Base-by-base conservation (phyloP, 2,797 vertebrate species). In the Leptoclinus maculatus region DNA sequence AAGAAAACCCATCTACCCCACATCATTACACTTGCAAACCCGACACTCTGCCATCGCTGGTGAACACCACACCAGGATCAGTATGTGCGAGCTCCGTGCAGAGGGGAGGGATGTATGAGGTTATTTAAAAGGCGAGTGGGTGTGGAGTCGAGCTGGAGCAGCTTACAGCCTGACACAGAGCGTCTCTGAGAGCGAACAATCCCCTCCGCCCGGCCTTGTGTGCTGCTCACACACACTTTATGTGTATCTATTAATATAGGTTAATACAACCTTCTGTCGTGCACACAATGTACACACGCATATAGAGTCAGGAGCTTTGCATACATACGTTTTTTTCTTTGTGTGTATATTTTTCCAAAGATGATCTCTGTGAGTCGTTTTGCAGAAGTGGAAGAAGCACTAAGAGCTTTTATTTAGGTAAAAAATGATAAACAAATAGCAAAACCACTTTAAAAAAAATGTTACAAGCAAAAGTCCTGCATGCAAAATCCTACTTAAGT, bases 111-210 rank as follows among this genome's bases (percentile, higher is more conserved):
- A 79, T 67, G 84, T 71, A 80, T 53, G 73, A 73, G 66, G 79
- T 94, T 95, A 94, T 83, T 84, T 90, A 95, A 95, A 68, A 80
- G 74, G 14, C 11, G 13, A 77, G 91, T 81, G 92, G 92, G 94
- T 65, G 91, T 91, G 88, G 87, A 85, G 78, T 85, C 83, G 87
- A 89, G 91, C 90, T 88, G 87, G 86, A 88, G 85, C 83, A 82
- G 76, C 77, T 91, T 88, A 87, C 65, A 85, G 90, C 82, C 88
- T 88, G 83, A 89, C 83, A 94, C 87, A 76, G 83, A 89, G 68
- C 60, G 75, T 87, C 86, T 84, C 90, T 63, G 64, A 68, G 76
- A 71, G 72, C 5, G 10, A 75, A 87, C 87, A 77, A 82, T 83
- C 79, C 76, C 79, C 76, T 82, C 69, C 64, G 74, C 79, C 39